A percentile compares a stretch with the other conserved stretches of the same genome.
Conservation (phyloP, 2,113 vertebrate genomes). For the Dromiciops gliroides region DNA sequence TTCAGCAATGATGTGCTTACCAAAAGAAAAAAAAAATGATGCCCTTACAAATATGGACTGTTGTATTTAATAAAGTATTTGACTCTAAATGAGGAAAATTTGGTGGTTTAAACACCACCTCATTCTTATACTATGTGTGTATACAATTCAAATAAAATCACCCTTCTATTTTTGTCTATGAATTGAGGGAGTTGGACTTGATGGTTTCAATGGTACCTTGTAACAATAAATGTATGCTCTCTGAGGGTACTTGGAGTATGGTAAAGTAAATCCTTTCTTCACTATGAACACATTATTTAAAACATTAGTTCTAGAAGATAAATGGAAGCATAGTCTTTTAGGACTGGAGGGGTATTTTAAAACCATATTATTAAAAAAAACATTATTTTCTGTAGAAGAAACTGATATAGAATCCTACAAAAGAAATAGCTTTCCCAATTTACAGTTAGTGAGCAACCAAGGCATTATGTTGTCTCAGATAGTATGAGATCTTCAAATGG, state of each 20-base stretch:
- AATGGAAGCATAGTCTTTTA: neutral
- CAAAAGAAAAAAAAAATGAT: no score
- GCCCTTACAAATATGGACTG: neutral
- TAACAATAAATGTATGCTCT: neutral
- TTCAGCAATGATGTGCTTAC: neutral
- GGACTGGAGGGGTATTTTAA: neutral
- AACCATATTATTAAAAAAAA: neutral
- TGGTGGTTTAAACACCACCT: neutral
- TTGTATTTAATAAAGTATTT: neutral
- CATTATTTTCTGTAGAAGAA: neutral
- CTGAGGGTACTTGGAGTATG: neutral
- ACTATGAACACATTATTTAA: neutral
- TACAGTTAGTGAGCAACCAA: neutral
- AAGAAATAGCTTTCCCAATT: neutral
- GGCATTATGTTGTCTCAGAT: neutral
- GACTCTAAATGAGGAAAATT: neutral
- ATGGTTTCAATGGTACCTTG: neutral
- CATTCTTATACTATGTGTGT: neutral
- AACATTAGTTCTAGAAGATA: neutral
- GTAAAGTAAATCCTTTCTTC: neutral
- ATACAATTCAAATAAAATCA: neutral
- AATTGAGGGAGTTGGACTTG: neutral
- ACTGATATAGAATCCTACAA: neutral
- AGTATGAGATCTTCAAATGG: neutral
- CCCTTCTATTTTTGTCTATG: neutral